Conservation (phyloP, 2,888 invertebrate species). For the Adela reaumurella region DNA sequence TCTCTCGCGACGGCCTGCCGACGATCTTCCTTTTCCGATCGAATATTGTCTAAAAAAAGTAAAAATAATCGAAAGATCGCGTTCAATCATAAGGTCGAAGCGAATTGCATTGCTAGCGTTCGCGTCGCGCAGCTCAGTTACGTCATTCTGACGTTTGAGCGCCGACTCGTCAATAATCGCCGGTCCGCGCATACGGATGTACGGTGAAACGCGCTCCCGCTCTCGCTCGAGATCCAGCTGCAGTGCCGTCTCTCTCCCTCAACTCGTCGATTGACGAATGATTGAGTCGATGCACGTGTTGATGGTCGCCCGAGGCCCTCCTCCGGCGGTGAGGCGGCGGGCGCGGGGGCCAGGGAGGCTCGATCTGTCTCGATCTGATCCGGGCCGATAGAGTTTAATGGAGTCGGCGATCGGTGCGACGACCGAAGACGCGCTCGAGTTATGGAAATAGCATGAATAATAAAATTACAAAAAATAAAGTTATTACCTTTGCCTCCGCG, state of each 20-base stretch:
- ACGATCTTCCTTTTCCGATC: constrained; percentile 19
- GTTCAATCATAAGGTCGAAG: neutral
- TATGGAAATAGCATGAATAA: constrained; percentile 25
- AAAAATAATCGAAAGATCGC: constrained; percentile 1
- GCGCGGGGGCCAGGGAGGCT: constrained; percentile 12
- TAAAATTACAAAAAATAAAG: constrained; percentile 20
- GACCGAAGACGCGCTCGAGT: constrained; percentile 19
- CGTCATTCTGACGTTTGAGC: neutral
- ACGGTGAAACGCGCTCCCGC: constrained; percentile 23
- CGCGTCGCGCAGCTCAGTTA: constrained; percentile 1
- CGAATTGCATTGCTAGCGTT: neutral
- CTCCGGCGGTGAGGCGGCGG: constrained; percentile 19
- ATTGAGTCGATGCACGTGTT: constrained; percentile 35
- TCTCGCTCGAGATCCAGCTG: constrained; percentile 15
- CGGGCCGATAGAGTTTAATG: constrained; percentile 25
- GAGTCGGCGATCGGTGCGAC: constrained; percentile 16
- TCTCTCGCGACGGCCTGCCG: constrained; percentile 20
- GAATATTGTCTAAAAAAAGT: constrained; percentile 13
- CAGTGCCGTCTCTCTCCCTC: constrained; percentile 32
- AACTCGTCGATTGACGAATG: constrained; percentile 40
- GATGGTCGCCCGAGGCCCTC: constrained; percentile 31
- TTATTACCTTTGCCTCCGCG: constrained; percentile 13
- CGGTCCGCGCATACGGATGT: constrained; percentile 15
- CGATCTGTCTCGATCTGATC: constrained; percentile 21
- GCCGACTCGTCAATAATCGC: constrained; percentile 2